phyloP scores from a whole-genome alignment of 1,140 invertebrate genomes.

The Parasteatoda tepidariorum region DNA sequence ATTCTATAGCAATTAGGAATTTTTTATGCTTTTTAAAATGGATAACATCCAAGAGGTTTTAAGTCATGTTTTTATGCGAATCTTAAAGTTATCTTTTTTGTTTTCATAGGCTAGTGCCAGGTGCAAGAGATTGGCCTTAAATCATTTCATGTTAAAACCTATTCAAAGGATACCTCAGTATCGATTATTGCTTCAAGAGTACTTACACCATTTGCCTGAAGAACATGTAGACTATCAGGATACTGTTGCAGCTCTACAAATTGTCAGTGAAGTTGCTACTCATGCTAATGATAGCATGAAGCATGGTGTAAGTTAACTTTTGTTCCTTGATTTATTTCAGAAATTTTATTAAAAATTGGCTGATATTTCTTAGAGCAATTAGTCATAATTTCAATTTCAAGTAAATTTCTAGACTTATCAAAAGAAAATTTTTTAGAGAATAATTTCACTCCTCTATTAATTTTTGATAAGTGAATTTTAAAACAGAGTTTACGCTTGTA shows the following conservation, averaged over 20 bases:
- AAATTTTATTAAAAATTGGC: constrained; percentile 20
- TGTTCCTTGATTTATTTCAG: background rate
- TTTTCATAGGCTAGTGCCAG: constrained; percentile 65
- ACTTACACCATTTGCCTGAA: constrained; percentile 73
- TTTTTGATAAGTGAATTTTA: too few species aligned
- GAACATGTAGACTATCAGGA: constrained; percentile 77
- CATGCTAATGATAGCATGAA: constrained; percentile 81
- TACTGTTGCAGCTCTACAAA: constrained; percentile 75
- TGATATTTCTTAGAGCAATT: too few species aligned
- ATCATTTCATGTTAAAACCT: constrained; percentile 82
- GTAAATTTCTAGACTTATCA: too few species aligned
- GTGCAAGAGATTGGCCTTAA: constrained; percentile 76
- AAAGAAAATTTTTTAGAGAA: too few species aligned
- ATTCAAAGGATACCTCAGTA: constrained; percentile 80
- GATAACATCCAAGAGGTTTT: too few species aligned
- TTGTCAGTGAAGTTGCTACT: constrained; percentile 80
- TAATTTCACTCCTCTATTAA: too few species aligned
- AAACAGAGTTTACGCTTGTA: too few species aligned
- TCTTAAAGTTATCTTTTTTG: too few species aligned
- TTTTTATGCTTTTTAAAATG: too few species aligned
- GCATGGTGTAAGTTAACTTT: constrained; percentile 71
- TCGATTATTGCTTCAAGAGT: constrained; percentile 77
- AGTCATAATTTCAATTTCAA: too few species aligned
- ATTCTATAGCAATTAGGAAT: too few species aligned
- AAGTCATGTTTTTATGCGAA: too few species aligned